Evolutionary conservation across 1,140 invertebrate species (phyloP), one percentile per base, ranked within the genome.

Genomic region (Drosophila seguyi): DNA sequence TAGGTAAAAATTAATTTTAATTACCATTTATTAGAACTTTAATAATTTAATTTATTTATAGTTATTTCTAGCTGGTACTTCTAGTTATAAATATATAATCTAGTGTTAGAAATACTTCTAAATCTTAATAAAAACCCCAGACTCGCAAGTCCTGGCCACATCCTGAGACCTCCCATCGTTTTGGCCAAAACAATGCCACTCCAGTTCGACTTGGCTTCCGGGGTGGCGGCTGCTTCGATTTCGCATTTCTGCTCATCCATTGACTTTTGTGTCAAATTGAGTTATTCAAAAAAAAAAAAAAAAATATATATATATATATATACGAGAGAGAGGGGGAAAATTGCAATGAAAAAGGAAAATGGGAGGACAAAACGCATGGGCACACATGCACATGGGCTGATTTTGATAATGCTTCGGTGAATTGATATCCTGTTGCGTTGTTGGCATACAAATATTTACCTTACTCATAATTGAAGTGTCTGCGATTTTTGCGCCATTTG

Each of bases 371-470:
- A 60, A 81, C 50, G 63, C 47, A 36, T 6, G 22, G 14, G 38
- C 16, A 50, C 55, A 56, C 56, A 62, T 62, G 47, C 80, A 83
- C 76, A 84, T 79, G 78, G 68, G 75, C 79, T 47, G 60, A 87
- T 87, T 87, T 86, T 72, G 82, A 75, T 87, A 85, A 85, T 85
- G 81, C 62, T 45, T 73, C 71, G 36, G 22, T 74, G 47, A 85
- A 91, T 91, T 83, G 90, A 88, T 91, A 82, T 91, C 90, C 90
- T 91, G 90, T 91, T 90, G 90, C 90, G 90, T 91, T 91, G 90
- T 91, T 91, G 88, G 87, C 76, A 91, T 81, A 87, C 65, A 78
- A 91, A 91, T 91, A 91, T 91, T 91, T 91, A 91, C 90, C 84
- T 83, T 83, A 80, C 80, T 80, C 83, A 91, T 91, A 91, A 91